These are phyloP conservation scores for Sebastes flavidus DNA, from an alignment of 2,797 vertebrate genomes.

Conservation along the genomic window DNA sequence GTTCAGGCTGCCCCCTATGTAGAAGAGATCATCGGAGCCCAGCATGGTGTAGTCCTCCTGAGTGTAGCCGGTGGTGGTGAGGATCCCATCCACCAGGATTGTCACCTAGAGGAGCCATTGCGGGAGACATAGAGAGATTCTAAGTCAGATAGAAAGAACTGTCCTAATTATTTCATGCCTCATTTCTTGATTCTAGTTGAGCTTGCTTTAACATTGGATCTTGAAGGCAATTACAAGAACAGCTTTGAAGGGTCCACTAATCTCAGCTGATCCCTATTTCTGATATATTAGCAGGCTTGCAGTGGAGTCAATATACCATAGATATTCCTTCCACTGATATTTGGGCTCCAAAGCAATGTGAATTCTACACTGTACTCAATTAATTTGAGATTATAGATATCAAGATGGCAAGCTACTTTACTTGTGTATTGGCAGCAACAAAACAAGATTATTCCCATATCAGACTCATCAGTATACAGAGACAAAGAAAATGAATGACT, in stretches of 20 bases:
- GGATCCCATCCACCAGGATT: constrained; percentile 93
- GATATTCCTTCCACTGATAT: constrained; percentile 43
- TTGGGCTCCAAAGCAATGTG: constrained; percentile 28
- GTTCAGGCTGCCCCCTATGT: constrained; percentile 94
- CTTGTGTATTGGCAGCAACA: constrained; percentile 33
- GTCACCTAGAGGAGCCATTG: constrained; percentile 84
- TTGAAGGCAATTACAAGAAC: constrained; percentile 67
- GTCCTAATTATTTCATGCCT: constrained; percentile 69
- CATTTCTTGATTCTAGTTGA: constrained; percentile 59
- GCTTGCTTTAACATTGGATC: constrained; percentile 56
- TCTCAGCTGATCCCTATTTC: constrained; percentile 62
- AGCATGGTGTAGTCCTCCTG: constrained; percentile 98
- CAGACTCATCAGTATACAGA: constrained; percentile 50
- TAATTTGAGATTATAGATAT: constrained; percentile 61
- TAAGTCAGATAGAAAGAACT: constrained; percentile 49
- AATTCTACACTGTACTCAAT: constrained; percentile 35
- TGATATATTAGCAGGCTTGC: constrained; percentile 56
- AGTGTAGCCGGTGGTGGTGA: constrained; percentile 95
- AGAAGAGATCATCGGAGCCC: constrained; percentile 97
- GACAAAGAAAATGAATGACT: constrained; percentile 50
- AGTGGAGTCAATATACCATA: constrained; percentile 50
- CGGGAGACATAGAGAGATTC: constrained; percentile 34
- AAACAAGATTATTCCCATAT: constrained; percentile 55
- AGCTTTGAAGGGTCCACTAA: constrained; percentile 63
- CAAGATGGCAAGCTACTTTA: constrained; percentile 28